phyloP scores from a whole-genome alignment of 1,140 invertebrate species.

The Papilio dardanus region DNA sequence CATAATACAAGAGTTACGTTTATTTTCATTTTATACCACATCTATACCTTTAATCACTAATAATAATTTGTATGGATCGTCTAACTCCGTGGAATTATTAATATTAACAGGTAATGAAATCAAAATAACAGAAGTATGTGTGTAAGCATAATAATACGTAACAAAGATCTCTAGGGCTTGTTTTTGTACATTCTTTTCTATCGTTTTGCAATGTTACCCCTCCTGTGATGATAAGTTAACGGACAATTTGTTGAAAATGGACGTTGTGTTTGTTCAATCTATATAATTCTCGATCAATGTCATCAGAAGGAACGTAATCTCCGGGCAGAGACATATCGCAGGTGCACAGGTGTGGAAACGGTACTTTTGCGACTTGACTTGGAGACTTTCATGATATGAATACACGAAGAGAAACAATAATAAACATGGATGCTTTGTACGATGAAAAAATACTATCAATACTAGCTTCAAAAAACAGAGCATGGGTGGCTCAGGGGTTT shows the following conservation, averaged over 20 bases:
- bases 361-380: conserved; percentile 47
- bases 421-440: background rate
- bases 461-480: background rate
- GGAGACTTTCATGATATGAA: conserved; percentile 30
- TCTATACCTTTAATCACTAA: no score
- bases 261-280: conserved; percentile 2
- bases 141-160: no score
- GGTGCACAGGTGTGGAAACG: conserved; percentile 46
- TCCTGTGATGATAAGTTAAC: no score
- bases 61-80: no score
- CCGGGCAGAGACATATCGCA: conserved; percentile 46
- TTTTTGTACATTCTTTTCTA: no score
- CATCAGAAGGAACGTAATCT: conserved; percentile 39
- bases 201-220: no score
- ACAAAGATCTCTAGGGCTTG: no score
- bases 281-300: conserved; percentile 47
- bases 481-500: no score
- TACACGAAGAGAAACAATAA: background rate
- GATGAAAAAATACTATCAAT: background rate
- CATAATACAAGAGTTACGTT: conserved; percentile 28
- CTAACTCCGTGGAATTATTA: no score
- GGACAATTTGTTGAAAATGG: no score
- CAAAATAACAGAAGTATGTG: no score
- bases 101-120: no score
- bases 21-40: background rate